A percentile compares a stretch with the other conserved stretches of the same genome.
Conservation (phyloP, 2,113 vertebrate species). For the Hemiprocne comata region DNA sequence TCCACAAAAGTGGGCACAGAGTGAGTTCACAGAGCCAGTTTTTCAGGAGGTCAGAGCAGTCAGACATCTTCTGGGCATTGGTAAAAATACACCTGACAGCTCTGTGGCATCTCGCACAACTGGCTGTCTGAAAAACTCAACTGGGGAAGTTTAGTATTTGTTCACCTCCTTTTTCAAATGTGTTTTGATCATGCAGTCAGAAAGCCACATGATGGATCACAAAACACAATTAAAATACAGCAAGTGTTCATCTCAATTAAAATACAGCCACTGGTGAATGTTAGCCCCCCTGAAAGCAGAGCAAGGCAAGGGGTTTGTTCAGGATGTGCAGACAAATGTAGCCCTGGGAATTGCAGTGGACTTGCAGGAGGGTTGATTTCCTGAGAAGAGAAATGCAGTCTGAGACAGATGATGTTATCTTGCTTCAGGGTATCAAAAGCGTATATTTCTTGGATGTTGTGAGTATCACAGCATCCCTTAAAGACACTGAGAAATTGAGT, state of each 20-base stretch:
- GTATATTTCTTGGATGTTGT: neutral
- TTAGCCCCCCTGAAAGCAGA: neutral
- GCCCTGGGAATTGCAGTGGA: neutral
- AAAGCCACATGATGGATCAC: neutral
- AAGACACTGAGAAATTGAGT: neutral
- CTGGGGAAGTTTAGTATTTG: conserved; percentile 10
- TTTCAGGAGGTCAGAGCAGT: conserved; percentile 46
- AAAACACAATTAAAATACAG: neutral
- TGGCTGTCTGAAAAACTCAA: neutral
- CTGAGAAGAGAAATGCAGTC: neutral
- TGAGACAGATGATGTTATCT: neutral
- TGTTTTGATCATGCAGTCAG: neutral
- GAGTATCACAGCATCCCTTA: neutral
- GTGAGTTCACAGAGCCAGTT: neutral
- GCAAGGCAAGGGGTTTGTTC: neutral
- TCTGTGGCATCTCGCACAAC: neutral
- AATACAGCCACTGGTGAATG: neutral
- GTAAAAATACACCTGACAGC: conserved; percentile 7
- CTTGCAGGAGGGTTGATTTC: neutral
- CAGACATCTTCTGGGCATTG: conserved; percentile 22
- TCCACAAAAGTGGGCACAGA: conserved; percentile 22
- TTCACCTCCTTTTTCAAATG: neutral
- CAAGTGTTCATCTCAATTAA: neutral
- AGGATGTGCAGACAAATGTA: neutral
- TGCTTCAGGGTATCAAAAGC: neutral